phyloP scores from a whole-genome alignment of 2,888 invertebrate genomes.

The Cenopis cana region DNA sequence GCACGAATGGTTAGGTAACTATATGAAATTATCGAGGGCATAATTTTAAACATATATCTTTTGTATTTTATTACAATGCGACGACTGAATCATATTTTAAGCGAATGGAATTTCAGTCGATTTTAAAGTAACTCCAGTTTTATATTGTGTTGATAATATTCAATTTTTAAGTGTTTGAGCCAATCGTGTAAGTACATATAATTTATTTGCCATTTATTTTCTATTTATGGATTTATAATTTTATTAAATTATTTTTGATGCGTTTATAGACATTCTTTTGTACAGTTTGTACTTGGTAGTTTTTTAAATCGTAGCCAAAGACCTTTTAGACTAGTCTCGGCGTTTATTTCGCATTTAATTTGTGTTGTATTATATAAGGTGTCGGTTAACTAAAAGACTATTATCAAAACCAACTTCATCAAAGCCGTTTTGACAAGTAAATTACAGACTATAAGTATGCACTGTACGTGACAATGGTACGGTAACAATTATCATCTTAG shows the following conservation, averaged over 20 bases:
- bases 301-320: slow-evolving; percentile 74
- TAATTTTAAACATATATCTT: slow-evolving; percentile 46
- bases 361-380: slow-evolving; percentile 7
- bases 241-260: slow-evolving; percentile 47
- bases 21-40: slow-evolving; percentile 46
- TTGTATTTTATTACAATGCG: slow-evolving; percentile 45
- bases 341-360: slow-evolving; percentile 68
- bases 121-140: slow-evolving; percentile 34
- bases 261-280: slow-evolving; percentile 33
- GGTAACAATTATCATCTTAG: no score
- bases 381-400: slow-evolving; percentile 24
- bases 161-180: slow-evolving; percentile 26
- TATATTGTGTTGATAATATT: slow-evolving; percentile 22
- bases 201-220: slow-evolving; percentile 44
- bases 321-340: slow-evolving; percentile 76
- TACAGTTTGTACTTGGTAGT: slow-evolving; percentile 26
- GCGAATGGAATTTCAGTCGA: slow-evolving; percentile 39
- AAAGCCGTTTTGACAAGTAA: no score
- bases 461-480: no score
- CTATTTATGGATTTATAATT: slow-evolving; percentile 46
- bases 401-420: neutral
- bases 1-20: slow-evolving; percentile 37
- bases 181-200: slow-evolving; percentile 46
- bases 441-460: no score
- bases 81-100: slow-evolving; percentile 44